Evolutionary conservation across 2,797 vertebrate species (phyloP), one percentile per base, ranked within the genome.

Genomic region (Alcedo quadribrachys): DNA sequence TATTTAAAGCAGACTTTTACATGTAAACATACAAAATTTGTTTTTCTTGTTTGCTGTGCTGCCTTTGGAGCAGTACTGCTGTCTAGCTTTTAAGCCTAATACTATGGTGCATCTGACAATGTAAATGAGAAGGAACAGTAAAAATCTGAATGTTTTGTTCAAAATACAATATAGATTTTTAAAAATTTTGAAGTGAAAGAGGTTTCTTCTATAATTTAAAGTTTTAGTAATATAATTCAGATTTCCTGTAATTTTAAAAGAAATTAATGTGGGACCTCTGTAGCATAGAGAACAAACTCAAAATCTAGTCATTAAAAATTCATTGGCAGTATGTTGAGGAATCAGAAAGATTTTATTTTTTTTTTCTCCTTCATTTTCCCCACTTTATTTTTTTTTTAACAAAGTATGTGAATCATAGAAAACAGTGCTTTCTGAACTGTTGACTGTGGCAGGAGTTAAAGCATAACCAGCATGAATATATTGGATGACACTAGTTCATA

Each of bases 1-100:
- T 96, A 96, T 95, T 97, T 95, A 86, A 92, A 95, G 89, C 92
- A 87, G 74, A 55, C 57, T 90, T 87, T 54, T 58, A 30, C 91
- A 91, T 92, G 76, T 91, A 94, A 96, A 94, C 89, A 84, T 42
- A 67, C 19, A 77, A 60, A 84, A 86, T 93, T 69, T 96, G 92
- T 86, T 94, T 89, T 87, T 90, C 66, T 68, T 93, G 79, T 87
- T 94, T 92, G 55, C 77, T 89, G 15, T 42, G 45, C 86, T 81
- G 83, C 58, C 53, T 95, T 81, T 54, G 54, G 65, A 91, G 58
- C 45, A 60, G 48, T 32, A 54, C 51, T 65, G 67, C 68, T 94
- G 85, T 84, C 63, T 91, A 16, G 55, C 74, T 91, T 92, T 89
- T 84, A 92, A 94, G 66, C 81, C 67, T 78, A 78, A 80, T 89